Percentiles rank a stretch among this genome's conserved stretches.
Conservation (phyloP, 2,888 invertebrate species). For the Drosophila melanocephala region DNA sequence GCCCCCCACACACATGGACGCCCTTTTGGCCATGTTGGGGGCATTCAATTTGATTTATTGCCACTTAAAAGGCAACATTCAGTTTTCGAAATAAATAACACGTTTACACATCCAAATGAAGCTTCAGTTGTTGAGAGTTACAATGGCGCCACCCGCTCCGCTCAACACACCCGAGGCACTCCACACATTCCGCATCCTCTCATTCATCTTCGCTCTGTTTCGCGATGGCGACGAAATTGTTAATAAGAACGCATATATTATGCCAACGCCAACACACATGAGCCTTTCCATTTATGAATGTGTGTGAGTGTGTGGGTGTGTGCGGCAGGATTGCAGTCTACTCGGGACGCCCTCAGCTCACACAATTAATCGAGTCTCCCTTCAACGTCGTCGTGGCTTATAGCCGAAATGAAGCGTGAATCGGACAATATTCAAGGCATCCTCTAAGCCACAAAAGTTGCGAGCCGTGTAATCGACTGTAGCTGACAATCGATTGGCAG, state of each 20-base stretch:
- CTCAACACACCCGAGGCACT: neutral
- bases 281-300: neutral
- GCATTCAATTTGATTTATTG: slow-evolving; percentile 78
- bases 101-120: slow-evolving; percentile 82
- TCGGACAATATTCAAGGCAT: slow-evolving; percentile 13
- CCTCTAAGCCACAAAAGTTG: slow-evolving; percentile 16
- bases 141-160: slow-evolving; percentile 22
- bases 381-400: slow-evolving; percentile 32
- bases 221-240: slow-evolving; percentile 76
- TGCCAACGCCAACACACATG: slow-evolving; percentile 63
- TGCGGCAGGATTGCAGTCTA: slow-evolving; percentile 1
- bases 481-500: slow-evolving; percentile 52
- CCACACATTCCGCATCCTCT: neutral
- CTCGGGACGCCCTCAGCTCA: slow-evolving; percentile 17
- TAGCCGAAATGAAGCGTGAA: slow-evolving; percentile 37
- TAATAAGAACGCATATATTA: slow-evolving; percentile 80
- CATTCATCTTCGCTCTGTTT: slow-evolving; percentile 34
- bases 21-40: slow-evolving; percentile 32
- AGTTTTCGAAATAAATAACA: slow-evolving; percentile 81
- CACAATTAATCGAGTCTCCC: slow-evolving; percentile 66
- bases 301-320: neutral
- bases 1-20: neutral
- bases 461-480: slow-evolving; percentile 38
- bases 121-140: slow-evolving; percentile 66
- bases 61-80: slow-evolving; percentile 82